phyloP scores from a whole-genome alignment of 2,888 invertebrate species.

The Ditylenchus weischeri region DNA sequence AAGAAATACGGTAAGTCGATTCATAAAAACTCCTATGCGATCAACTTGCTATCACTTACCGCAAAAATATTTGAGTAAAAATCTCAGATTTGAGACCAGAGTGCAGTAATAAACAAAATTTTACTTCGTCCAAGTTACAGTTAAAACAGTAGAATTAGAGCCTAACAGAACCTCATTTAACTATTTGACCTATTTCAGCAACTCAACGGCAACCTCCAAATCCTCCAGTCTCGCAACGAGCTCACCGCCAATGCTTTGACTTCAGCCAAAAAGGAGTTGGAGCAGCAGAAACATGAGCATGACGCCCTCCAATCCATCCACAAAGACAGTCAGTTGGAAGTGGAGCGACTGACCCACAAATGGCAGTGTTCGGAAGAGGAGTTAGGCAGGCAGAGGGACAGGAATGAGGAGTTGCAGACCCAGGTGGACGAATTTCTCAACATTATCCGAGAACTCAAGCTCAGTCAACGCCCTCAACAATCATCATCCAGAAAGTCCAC shows the following conservation, averaged over 20 bases:
- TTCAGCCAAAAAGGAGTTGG: constrained; percentile 12
- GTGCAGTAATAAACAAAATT: too few relatives aligned
- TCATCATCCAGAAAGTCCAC: neutral
- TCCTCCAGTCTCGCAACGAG: neutral
- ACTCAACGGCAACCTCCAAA: too few relatives aligned
- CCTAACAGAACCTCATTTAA: too few relatives aligned
- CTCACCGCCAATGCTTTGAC: neutral
- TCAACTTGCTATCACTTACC: too few relatives aligned
- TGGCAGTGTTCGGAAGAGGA: neutral
- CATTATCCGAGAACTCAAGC: constrained; percentile 21
- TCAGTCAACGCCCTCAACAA: neutral
- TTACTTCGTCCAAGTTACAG: too few relatives aligned
- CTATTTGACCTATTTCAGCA: too few relatives aligned
- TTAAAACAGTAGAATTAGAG: too few relatives aligned
- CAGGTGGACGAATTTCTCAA: constrained; percentile 22
- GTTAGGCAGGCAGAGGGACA: neutral
- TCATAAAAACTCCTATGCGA: too few relatives aligned
- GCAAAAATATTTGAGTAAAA: too few relatives aligned
- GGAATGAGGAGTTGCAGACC: constrained; percentile 19
- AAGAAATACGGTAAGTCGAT: too few relatives aligned
- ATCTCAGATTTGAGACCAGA: too few relatives aligned
- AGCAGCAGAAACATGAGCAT: constrained; percentile 8
- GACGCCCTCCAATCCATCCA: neutral
- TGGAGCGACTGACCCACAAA: neutral
- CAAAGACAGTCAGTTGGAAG: constrained; percentile 6